These are phyloP conservation scores for Brachystomella parvula DNA, from an alignment of 1,140 invertebrate species.

Conservation along the genomic window DNA sequence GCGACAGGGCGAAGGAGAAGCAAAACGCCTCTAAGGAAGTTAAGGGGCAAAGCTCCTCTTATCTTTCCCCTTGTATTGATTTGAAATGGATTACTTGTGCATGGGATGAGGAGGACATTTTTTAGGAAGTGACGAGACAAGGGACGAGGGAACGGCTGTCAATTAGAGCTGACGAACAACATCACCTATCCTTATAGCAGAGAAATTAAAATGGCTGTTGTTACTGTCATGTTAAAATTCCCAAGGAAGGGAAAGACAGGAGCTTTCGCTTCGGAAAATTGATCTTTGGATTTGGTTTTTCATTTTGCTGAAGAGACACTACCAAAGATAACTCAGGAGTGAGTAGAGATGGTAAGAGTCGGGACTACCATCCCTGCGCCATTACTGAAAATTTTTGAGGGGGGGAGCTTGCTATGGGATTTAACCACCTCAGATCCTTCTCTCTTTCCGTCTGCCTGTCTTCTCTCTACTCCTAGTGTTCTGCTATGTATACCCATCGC, in stretches of 20 bases:
- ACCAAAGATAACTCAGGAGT: not conserved
- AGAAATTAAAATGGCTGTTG: not conserved
- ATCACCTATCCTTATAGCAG: not conserved
- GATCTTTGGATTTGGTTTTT: not conserved
- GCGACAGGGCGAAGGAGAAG: not conserved
- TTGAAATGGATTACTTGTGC: not conserved
- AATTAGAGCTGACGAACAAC: not conserved
- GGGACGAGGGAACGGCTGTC: not conserved
- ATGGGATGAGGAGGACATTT: not conserved
- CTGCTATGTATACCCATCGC: too few relatives aligned
- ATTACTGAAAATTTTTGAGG: slow-evolving; percentile 24
- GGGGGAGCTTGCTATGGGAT: too few relatives aligned
- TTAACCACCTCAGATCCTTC: too few relatives aligned
- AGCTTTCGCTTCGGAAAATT: too few relatives aligned
- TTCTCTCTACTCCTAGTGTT: too few relatives aligned
- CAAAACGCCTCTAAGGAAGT: not conserved
- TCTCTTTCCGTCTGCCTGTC: too few relatives aligned
- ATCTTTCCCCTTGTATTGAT: not conserved
- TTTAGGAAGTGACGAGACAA: not conserved
- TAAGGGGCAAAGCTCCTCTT: not conserved
- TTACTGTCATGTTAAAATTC: too few relatives aligned
- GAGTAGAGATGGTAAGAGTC: slow-evolving; percentile 22
- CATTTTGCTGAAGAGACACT: slow-evolving; percentile 8
- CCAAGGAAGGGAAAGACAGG: too few relatives aligned
- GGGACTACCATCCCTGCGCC: slow-evolving; percentile 34